A percentile compares a stretch with the other conserved stretches of the same genome.
Evolutionary conservation across 2,888 invertebrate genomes (phyloP).

Genomic region (Automeris io): DNA sequence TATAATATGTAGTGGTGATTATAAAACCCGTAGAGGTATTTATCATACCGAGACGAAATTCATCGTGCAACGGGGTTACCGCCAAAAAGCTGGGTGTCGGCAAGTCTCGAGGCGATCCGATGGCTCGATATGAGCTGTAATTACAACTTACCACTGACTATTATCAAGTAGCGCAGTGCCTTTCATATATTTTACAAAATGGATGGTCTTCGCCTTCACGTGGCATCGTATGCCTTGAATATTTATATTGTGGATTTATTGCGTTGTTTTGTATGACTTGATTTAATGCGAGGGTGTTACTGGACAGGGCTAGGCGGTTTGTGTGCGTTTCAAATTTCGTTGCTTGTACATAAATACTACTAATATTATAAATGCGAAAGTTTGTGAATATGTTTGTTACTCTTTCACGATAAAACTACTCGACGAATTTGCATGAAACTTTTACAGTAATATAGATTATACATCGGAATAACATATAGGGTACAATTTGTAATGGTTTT

Average conservation of each 20-base stretch:
- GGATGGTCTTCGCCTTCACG: constrained; percentile 56
- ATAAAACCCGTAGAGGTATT: constrained; percentile 5
- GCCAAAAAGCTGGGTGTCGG: constrained; percentile 56
- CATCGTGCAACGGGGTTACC: constrained; percentile 27
- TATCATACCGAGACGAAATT: constrained; percentile 4
- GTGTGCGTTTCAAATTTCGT: constrained; percentile 4
- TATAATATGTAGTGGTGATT: too few relatives aligned
- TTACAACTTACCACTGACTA: constrained; percentile 68
- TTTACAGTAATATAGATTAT: too few relatives aligned
- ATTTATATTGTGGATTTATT: constrained; percentile 74
- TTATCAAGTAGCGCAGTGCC: constrained; percentile 72
- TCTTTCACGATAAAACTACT: too few relatives aligned
- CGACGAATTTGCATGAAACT: too few relatives aligned
- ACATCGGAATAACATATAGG: too few relatives aligned
- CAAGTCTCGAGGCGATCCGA: constrained; percentile 45
- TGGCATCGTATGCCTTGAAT: constrained; percentile 52
- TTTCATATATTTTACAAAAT: constrained; percentile 74
- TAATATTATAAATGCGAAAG: too few relatives aligned
- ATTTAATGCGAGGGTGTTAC: constrained; percentile 38
- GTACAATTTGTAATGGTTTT: too few relatives aligned
- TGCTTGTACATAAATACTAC: too few relatives aligned
- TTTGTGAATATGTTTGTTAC: too few relatives aligned
- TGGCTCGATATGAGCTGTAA: constrained; percentile 59
- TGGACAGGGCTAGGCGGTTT: constrained; percentile 9
- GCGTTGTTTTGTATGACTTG: constrained; percentile 42